Conservation (phyloP, 1,140 invertebrate genomes). For the Drosophila watanabei region DNA sequence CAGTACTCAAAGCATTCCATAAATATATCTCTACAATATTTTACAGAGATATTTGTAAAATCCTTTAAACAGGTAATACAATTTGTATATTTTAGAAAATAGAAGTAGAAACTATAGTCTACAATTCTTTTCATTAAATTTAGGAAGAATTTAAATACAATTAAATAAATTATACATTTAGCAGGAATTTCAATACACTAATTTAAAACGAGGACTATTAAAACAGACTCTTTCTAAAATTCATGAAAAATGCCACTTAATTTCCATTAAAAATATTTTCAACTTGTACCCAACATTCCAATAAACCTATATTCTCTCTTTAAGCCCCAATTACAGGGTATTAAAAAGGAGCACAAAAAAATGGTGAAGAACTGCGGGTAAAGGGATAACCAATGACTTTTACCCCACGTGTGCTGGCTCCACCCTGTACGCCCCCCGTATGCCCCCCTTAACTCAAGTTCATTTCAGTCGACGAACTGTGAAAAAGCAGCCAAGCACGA, state of each 20-base stretch:
- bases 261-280: neutral
- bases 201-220: neutral
- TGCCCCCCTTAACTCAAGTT: conserved; percentile 2
- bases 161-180: too few species aligned
- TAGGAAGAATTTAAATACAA: too few species aligned
- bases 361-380: conserved; percentile 30
- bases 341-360: neutral
- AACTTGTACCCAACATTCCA: neutral
- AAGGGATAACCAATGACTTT: conserved; percentile 77
- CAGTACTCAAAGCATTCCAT: neutral
- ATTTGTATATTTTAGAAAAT: neutral
- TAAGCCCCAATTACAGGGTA: conserved; percentile 9
- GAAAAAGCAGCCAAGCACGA: conserved; percentile 77
- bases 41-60: neutral
- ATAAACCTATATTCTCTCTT: neutral
- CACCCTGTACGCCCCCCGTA: neutral
- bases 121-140: too few species aligned
- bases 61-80: neutral
- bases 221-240: neutral
- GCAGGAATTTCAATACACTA: neutral
- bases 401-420: conserved; percentile 39
- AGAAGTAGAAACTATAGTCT: neutral
- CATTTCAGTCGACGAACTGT: conserved; percentile 66
- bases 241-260: neutral
- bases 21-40: too few species aligned